Evolutionary conservation across 2,113 vertebrate genomes (phyloP), one percentile per base, ranked within the genome.

Genomic region (Petrocephalus microphthalmus): DNA sequence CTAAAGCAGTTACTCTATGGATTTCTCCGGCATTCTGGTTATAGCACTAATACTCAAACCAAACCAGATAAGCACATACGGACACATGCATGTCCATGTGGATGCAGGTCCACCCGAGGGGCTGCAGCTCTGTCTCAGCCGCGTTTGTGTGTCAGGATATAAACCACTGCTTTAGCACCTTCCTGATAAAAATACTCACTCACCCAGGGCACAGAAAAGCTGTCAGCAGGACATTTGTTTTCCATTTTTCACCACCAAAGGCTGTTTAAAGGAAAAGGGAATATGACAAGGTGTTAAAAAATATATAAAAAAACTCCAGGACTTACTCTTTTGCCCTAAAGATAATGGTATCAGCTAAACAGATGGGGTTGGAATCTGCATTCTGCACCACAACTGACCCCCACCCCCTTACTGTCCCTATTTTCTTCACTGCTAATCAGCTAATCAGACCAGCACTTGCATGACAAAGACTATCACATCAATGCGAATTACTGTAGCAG

Each of bases 221-320:
- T 0, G 95, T 95, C 85, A 95, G 91, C 71, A 95, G 91, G n/a
- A 95, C 95, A 3, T 95, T 95, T 90, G 94, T 95, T 91, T 95
- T 95, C 95, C 95, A 95, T 86, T 95, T 95, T 91, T 95, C 95
- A 47, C 95, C 95, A 88, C 95, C 95, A 67, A 95, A 95, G 22
- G 95, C 95, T 95, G 88, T 88, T 51, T 51, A 88, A 88, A 54
- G 71, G 49, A 52, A 42, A 37, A 89, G 49, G 51, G 20, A 67
- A 87, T 83, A 89, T 85, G 64, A 89, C 85, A 89, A 86, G 67
- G 67, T 60, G 84, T 89, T 89, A 74, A 47, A 85, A 60, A 84
- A 84, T 1, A 52, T 2, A 54, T 19, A 67, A 78, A 19, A 42
- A 45, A 83, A 20, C 42, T 11, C 60, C 64, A 89, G 42, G 22